These are phyloP conservation scores for Diaphora mendica DNA, from an alignment of 2,888 invertebrate genomes.

Conservation along the genomic window DNA sequence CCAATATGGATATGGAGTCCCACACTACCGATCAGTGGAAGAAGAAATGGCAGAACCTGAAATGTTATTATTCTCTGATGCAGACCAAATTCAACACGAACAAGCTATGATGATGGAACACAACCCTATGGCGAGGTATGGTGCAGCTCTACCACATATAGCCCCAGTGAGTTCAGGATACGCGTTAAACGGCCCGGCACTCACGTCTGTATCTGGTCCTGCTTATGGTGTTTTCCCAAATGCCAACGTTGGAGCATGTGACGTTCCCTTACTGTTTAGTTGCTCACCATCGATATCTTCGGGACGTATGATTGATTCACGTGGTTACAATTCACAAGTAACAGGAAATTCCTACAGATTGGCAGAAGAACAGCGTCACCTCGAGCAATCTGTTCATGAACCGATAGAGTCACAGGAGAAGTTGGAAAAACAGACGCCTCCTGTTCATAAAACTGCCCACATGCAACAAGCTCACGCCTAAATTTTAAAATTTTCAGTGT, in stretches of 20 bases:
- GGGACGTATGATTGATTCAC: slow-evolving; percentile 64
- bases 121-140: slow-evolving; percentile 64
- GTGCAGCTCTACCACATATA: slow-evolving; percentile 33
- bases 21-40: slow-evolving; percentile 62
- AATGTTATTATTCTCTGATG: slow-evolving; percentile 69
- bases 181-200: slow-evolving; percentile 28
- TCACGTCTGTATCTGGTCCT: slow-evolving; percentile 51
- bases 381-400: slow-evolving; percentile 33
- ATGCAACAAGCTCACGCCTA: slow-evolving; percentile 34
- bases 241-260: slow-evolving; percentile 69
- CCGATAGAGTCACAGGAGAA: slow-evolving; percentile 49
- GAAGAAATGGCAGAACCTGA: slow-evolving; percentile 60
- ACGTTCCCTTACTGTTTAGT: slow-evolving; percentile 74
- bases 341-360: slow-evolving; percentile 58
- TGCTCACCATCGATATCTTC: slow-evolving; percentile 74
- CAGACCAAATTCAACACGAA: slow-evolving; percentile 51
- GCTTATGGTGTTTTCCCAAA: slow-evolving; percentile 74
- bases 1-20: slow-evolving; percentile 54
- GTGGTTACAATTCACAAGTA: slow-evolving; percentile 43
- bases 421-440: slow-evolving; percentile 47
- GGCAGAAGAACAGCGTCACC: slow-evolving; percentile 54
- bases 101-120: slow-evolving; percentile 55
- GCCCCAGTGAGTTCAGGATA: slow-evolving; percentile 21
- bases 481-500: slow-evolving; percentile 24
- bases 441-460: slow-evolving; percentile 52